A percentile compares a stretch with the other conserved stretches of the same genome.
Evolutionary conservation across 2,888 invertebrate genomes (phyloP).

Genomic region (Alitta virens): DNA sequence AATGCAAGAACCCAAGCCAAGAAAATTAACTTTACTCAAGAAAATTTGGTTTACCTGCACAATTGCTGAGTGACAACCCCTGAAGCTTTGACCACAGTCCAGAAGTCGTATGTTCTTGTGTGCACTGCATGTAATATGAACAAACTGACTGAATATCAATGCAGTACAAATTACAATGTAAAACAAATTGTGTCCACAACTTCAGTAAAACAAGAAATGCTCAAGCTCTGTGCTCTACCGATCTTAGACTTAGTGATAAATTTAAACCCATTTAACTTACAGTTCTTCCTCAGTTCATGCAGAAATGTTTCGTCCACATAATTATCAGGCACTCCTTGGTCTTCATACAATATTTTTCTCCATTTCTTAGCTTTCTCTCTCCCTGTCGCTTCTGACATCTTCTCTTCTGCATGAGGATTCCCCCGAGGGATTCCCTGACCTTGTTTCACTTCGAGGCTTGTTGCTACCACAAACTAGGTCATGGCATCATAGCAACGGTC

Average conservation of each 20-base stretch:
- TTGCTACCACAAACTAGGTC: no score
- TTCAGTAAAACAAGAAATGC: no score
- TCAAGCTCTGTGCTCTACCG: no score
- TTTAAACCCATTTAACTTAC: conserved; percentile 36
- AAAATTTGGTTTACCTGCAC: conserved; percentile 61
- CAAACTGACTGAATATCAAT: no score
- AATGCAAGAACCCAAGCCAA: no score
- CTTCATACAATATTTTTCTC: conserved; percentile 87
- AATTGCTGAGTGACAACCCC: conserved; percentile 78
- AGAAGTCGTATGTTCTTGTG: conserved; percentile 70
- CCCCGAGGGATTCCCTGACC: conserved; percentile 5
- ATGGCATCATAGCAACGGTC: no score
- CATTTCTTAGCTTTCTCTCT: conserved; percentile 59
- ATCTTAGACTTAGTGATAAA: no score
- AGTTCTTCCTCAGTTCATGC: conserved; percentile 78
- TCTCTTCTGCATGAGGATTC: background rate
- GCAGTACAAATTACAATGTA: no score
- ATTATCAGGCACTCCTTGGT: conserved; percentile 84
- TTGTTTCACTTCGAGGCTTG: no score
- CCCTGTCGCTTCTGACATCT: background rate
- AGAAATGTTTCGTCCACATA: conserved; percentile 86
- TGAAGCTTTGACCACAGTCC: conserved; percentile 72
- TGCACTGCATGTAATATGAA: no score
- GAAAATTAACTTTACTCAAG: background rate
- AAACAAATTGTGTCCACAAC: no score